A percentile compares a stretch with the other conserved stretches of the same genome.
These are phyloP conservation scores for Oenanthe melanoleuca DNA, from an alignment of 2,113 vertebrate species.

Conservation along the genomic window DNA sequence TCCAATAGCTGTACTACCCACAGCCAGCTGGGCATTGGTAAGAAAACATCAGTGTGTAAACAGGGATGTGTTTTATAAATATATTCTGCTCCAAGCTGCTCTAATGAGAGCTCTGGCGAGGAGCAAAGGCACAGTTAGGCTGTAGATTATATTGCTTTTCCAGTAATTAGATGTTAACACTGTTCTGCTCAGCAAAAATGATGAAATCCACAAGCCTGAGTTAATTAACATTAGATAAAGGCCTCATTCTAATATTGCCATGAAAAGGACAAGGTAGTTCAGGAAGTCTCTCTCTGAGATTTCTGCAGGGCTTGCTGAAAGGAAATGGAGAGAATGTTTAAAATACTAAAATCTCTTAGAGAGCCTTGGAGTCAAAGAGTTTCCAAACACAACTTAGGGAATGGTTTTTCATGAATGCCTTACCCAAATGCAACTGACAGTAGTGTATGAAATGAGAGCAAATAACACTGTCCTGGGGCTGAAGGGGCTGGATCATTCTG, in stretches of 20 bases:
- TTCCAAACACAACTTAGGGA: conserved; percentile 1
- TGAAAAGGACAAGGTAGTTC: not conserved
- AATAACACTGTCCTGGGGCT: not conserved
- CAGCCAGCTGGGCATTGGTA: not conserved
- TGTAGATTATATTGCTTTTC: not conserved
- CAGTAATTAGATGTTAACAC: not conserved
- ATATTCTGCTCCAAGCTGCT: not conserved
- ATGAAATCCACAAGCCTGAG: not conserved
- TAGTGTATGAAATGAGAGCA: not conserved
- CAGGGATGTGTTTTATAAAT: not conserved
- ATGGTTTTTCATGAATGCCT: not conserved
- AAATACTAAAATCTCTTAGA: not conserved
- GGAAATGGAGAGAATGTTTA: not conserved
- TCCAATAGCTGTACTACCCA: rapidly evolving
- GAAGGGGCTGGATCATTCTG: not conserved
- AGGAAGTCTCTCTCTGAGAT: not conserved
- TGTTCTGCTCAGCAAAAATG: not conserved
- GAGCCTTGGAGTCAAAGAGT: not conserved
- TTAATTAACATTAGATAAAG: not conserved
- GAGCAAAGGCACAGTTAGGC: not conserved
- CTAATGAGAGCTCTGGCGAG: not conserved
- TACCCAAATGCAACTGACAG: not conserved
- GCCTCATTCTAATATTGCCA: not conserved
- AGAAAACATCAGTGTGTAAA: not conserved
- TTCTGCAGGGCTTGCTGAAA: not conserved